These are phyloP conservation scores for Pandion haliaetus DNA, from an alignment of 2,113 vertebrate genomes.

Conservation along the genomic window DNA sequence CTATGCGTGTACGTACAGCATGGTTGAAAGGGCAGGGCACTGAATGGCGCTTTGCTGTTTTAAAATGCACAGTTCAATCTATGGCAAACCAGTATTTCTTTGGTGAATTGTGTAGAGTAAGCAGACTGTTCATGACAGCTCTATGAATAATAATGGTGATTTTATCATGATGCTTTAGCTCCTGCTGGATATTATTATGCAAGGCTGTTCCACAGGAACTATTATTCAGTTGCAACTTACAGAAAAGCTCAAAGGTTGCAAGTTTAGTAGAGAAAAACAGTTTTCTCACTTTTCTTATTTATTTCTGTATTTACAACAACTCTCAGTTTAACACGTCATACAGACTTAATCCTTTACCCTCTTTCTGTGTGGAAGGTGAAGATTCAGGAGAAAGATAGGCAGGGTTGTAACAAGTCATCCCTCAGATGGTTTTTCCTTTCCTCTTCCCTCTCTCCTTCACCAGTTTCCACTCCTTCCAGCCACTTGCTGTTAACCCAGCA, in stretches of 20 bases:
- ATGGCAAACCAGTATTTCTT: neutral
- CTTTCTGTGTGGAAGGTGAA: neutral
- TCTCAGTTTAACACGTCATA: neutral
- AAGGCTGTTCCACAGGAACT: neutral
- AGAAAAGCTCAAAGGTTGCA: neutral
- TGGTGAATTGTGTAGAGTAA: constrained; percentile 12
- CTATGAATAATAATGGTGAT: constrained; percentile 44
- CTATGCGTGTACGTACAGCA: rapidly evolving
- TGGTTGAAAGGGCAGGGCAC: neutral
- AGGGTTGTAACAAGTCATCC: neutral
- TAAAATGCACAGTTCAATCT: neutral
- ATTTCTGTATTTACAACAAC: neutral
- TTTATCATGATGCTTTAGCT: neutral
- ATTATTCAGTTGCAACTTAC: neutral
- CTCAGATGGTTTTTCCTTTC: neutral
- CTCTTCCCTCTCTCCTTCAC: neutral
- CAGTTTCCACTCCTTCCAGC: neutral
- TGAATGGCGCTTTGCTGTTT: neutral
- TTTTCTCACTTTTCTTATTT: neutral
- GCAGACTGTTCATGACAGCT: constrained; percentile 26
- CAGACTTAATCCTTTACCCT: neutral
- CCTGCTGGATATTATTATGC: constrained; percentile 3
- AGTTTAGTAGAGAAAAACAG: neutral
- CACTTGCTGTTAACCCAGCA: neutral
- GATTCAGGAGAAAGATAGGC: neutral